Conservation (phyloP, 2,888 invertebrate genomes). For the Norana najaformis region DNA sequence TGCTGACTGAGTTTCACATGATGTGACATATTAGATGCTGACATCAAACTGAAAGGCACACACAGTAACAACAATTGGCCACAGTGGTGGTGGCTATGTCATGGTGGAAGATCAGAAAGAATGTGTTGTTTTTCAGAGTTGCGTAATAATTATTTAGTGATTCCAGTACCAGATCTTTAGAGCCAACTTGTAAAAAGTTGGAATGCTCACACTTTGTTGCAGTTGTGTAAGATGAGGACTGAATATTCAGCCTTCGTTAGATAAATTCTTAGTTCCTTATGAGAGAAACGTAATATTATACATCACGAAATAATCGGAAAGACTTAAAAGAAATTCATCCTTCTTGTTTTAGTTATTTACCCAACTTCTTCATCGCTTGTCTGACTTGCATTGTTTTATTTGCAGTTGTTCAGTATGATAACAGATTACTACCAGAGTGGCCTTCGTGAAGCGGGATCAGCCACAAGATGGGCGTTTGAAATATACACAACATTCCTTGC, state of each 20-base stretch:
- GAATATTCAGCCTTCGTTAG: too few species aligned
- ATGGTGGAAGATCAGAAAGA: too few species aligned
- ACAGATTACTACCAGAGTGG: neutral
- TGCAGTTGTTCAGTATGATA: conserved; percentile 20
- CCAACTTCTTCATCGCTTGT: neutral
- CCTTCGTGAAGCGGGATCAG: neutral
- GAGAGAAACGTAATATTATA: neutral
- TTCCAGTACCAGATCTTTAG: too few species aligned
- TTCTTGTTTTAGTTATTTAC: neutral
- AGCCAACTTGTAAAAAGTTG: too few species aligned
- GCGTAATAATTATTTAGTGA: too few species aligned
- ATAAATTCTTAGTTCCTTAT: neutral
- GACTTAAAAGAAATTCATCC: neutral
- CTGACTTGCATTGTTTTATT: neutral
- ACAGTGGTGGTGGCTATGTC: too few species aligned
- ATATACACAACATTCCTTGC: conserved; percentile 16
- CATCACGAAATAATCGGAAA: neutral
- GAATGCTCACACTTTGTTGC: neutral
- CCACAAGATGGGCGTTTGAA: conserved; percentile 17
- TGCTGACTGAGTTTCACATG: too few species aligned
- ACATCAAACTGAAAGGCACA: too few species aligned
- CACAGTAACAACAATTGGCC: too few species aligned
- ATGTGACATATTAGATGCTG: too few species aligned
- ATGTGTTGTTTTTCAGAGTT: too few species aligned
- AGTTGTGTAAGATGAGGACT: neutral